These are phyloP conservation scores for Neosalanx taihuensis DNA, from an alignment of 2,797 vertebrate species.

Conservation along the genomic window DNA sequence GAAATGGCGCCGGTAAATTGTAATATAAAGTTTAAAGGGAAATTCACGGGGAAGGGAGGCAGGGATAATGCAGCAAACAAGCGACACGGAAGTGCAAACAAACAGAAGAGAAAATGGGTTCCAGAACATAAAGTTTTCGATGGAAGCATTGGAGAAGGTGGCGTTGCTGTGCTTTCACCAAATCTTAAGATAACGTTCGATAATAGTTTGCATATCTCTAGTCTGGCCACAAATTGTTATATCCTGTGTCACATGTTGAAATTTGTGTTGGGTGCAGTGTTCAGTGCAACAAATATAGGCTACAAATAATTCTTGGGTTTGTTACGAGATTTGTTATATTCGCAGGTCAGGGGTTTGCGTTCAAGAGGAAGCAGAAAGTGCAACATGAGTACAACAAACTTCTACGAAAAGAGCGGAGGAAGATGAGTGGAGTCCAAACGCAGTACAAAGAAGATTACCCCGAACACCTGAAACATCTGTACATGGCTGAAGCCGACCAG, in stretches of 20 bases:
- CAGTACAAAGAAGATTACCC: slow-evolving; percentile 82
- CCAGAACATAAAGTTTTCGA: slow-evolving; percentile 62
- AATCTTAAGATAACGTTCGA: neutral
- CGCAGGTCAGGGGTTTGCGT: slow-evolving; percentile 90
- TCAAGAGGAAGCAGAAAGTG: slow-evolving; percentile 82
- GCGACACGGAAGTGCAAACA: slow-evolving; percentile 19
- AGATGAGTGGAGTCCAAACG: slow-evolving; percentile 29
- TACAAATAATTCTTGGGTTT: neutral
- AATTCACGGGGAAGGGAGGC: slow-evolving; percentile 25
- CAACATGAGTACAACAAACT: slow-evolving; percentile 85
- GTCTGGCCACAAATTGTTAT: too few relatives aligned
- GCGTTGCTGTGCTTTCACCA: neutral
- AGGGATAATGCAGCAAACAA: slow-evolving; percentile 29
- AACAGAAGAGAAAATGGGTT: slow-evolving; percentile 67
- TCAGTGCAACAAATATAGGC: neutral
- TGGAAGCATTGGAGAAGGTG: slow-evolving; percentile 77
- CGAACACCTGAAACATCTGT: slow-evolving; percentile 92
- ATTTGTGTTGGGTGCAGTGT: neutral
- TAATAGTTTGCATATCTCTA: neutral
- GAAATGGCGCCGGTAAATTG: slow-evolving; percentile 53
- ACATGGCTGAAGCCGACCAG: slow-evolving; percentile 83
- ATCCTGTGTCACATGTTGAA: neutral
- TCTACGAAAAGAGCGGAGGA: slow-evolving; percentile 72
- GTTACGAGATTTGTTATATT: slow-evolving; percentile 15
- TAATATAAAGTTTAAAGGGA: slow-evolving; percentile 45